Base-by-base conservation (phyloP, 2,113 vertebrate species). In the Stegastes partitus region DNA sequence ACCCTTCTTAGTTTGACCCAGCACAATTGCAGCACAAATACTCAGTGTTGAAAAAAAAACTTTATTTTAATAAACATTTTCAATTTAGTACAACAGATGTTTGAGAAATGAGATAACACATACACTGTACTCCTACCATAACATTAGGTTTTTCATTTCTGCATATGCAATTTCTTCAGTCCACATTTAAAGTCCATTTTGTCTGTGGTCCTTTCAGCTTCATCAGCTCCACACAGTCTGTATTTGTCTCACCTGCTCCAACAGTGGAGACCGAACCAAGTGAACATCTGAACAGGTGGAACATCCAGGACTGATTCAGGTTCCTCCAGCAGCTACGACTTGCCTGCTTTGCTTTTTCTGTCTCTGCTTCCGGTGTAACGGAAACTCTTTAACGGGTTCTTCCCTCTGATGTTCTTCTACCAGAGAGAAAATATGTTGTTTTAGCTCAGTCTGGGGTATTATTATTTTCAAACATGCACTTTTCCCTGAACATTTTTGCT, bases 301-400 rank as follows among this genome's bases (percentile, higher is more conserved):
- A 16, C 51, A 53, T 66, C 56, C 57, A 37, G 44, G 51, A 44
- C 70, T 11, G 42, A 50, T 14, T 28, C 56, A 22, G 11, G 16
- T 23, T 3, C 47, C 18, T 42, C 18, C 47, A 10, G 49, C 54
- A 26, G 18, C 79, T 89, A 93, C 2, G 83, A 86, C 45, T 83
- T 55, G 9, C 49, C 61, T 0, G 61, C 28, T 82, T 87, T 89
- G 2, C 37, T 77, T 47, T 69, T 82, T 26, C 67, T 47, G 28
- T 55, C 82, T 50, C 57, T 88, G 0, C 75, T 59, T 21, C 79
- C 66, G 1, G 73, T 85, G 86, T 91, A 93, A 8, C 77, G 82
- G 81, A 96, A 96, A 67, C 77, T 94, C 93, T 91, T 96, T 63
- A 96, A 86, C 0, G 95, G 95, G 70, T 96, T 95, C 70, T 79